These are phyloP conservation scores for Hipparchia semele DNA, from an alignment of 2,888 invertebrate species.

Conservation along the genomic window DNA sequence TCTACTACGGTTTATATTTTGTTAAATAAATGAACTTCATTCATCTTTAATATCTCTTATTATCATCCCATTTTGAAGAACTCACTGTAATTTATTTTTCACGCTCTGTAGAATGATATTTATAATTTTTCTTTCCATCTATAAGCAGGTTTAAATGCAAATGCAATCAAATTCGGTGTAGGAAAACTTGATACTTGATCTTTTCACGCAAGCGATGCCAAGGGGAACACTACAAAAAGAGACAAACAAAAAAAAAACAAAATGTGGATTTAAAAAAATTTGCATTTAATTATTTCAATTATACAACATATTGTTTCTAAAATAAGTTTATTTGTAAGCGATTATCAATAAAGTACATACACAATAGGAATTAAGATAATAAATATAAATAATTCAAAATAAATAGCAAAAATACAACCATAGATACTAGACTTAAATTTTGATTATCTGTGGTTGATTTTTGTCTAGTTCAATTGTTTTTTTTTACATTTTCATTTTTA, in stretches of 20 bases:
- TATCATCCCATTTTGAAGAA: not conserved
- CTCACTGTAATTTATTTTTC: not conserved
- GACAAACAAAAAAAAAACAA: not conserved
- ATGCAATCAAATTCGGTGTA: too few relatives aligned
- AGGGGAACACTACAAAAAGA: too few relatives aligned
- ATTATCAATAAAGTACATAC: not conserved
- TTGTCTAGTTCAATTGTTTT: too few relatives aligned
- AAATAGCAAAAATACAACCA: constrained; percentile 1
- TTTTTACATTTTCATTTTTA: too few relatives aligned
- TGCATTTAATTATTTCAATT: too few relatives aligned
- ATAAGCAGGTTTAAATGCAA: too few relatives aligned
- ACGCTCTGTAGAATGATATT: too few relatives aligned
- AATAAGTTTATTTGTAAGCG: not conserved
- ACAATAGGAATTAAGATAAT: not conserved
- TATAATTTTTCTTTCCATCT: too few relatives aligned
- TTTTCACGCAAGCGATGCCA: too few relatives aligned
- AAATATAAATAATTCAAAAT: not conserved
- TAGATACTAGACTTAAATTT: not conserved
- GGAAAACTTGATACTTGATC: too few relatives aligned
- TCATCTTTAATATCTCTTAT: not conserved
- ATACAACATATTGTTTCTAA: too few relatives aligned
- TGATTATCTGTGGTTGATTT: not conserved
- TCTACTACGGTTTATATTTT: not conserved
- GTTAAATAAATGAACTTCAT: constrained; percentile 12
- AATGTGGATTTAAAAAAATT: too few relatives aligned